Evolutionary conservation across 1,140 invertebrate species (phyloP).

Genomic region (Drosophila pectinifera): DNA sequence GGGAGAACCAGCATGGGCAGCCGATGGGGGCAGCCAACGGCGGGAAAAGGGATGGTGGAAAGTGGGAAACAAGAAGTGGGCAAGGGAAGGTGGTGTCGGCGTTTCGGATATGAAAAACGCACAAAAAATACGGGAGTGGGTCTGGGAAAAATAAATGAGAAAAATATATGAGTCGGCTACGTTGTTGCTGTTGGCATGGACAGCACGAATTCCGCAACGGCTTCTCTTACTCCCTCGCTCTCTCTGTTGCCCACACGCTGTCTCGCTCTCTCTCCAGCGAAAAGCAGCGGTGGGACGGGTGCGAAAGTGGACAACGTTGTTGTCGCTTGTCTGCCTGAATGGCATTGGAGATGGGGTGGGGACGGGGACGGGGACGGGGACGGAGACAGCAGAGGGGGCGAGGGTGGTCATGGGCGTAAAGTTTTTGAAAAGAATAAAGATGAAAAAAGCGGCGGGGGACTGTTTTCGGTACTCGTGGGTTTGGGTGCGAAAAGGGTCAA

Average conservation of each 20-base stretch:
- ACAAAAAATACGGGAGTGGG: conserved; percentile 71
- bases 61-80: conserved; percentile 4
- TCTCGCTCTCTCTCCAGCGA: conserved; percentile 24
- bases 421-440: conserved; percentile 76
- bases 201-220: conserved; percentile 54
- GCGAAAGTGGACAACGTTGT: conserved; percentile 82
- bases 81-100: conserved; percentile 60
- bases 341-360: conserved; percentile 11
- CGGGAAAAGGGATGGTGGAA: conserved; percentile 1
- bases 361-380: not conserved
- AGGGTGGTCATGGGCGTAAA: conserved; percentile 66
- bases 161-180: conserved; percentile 81
- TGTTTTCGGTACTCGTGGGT: conserved; percentile 45
- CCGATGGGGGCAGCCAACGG: conserved; percentile 24
- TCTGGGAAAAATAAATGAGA: conserved; percentile 79
- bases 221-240: conserved; percentile 27
- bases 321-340: conserved; percentile 72
- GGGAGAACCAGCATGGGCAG: conserved; percentile 12
- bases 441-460: conserved; percentile 52
- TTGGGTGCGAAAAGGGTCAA: conserved; percentile 76
- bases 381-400: not conserved
- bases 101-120: conserved; percentile 84
- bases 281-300: conserved; percentile 29
- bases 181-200: conserved; percentile 75
- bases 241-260: conserved; percentile 3